Percentiles rank a stretch among this genome's conserved stretches.
Evolutionary conservation across 2,113 vertebrate genomes (phyloP).

Genomic region (Etheostoma cragini): DNA sequence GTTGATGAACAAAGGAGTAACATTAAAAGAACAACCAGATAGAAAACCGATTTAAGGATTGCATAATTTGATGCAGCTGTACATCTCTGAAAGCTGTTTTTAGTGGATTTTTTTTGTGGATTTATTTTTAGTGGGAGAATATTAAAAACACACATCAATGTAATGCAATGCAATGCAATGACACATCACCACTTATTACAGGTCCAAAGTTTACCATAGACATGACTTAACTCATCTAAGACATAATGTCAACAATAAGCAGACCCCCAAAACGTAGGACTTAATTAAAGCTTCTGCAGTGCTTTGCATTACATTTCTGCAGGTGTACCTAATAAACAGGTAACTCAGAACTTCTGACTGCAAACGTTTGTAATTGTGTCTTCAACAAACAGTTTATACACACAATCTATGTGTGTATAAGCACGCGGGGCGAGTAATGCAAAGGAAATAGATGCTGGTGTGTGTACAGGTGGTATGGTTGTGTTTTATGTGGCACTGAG

Average conservation of each 20-base stretch:
- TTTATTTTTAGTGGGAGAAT: background rate
- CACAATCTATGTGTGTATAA: slow-evolving; percentile 33
- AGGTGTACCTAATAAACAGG: background rate
- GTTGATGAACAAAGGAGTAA: background rate
- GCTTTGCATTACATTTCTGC: background rate
- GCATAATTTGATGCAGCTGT: background rate
- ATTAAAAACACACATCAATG: background rate
- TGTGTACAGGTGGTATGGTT: background rate
- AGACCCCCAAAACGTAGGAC: no score
- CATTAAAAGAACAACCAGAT: background rate
- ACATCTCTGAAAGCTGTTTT: background rate
- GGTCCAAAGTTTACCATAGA: background rate
- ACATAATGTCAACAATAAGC: background rate
- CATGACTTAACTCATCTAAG: background rate
- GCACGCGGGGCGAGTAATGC: slow-evolving; percentile 22
- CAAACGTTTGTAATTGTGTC: background rate
- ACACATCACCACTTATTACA: background rate
- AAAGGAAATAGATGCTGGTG: slow-evolving; percentile 10
- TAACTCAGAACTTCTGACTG: background rate
- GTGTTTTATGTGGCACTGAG: slow-evolving; percentile 82
- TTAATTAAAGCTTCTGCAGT: background rate
- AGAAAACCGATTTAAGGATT: background rate
- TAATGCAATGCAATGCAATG: no score
- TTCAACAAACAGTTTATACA: slow-evolving; percentile 13
- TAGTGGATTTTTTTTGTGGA: background rate